Evolutionary conservation across 2,888 invertebrate genomes (phyloP).

Genomic region (Platynereis dumerilii): DNA sequence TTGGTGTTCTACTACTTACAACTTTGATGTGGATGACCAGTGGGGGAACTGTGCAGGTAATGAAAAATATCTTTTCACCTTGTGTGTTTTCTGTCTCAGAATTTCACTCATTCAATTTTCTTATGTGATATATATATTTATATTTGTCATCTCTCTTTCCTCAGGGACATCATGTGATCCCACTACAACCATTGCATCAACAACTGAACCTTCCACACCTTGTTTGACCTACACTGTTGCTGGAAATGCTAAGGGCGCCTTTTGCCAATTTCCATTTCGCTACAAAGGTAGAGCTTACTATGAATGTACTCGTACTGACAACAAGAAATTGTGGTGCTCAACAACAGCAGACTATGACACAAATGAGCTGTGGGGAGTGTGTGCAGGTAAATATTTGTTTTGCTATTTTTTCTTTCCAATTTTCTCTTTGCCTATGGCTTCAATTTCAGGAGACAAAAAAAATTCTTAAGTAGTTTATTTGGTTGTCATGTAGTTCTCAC

Average conservation of each 20-base stretch:
- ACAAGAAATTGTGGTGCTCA: conserved; percentile 17
- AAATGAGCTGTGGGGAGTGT: conserved; percentile 16
- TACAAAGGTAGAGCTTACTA: background rate
- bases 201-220: no score
- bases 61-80: background rate
- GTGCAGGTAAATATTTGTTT: conserved; percentile 1
- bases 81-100: no score
- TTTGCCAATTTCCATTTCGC: conserved; percentile 19
- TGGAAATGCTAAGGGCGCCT: conserved; percentile 17
- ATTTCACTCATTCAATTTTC: no score
- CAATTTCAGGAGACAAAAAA: no score
- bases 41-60: conserved; percentile 18
- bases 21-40: background rate
- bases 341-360: conserved; percentile 20
- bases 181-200: no score
- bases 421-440: no score
- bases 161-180: no score
- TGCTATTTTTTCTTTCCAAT: no score
- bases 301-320: conserved; percentile 8
- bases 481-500: no score
- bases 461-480: no score
- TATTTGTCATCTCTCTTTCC: no score
- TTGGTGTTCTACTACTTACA: conserved; percentile 14
- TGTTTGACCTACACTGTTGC: conserved; percentile 1
- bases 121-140: no score